These are phyloP conservation scores for Alexandromys fortis DNA, from an alignment of 2,113 vertebrate genomes.

Conservation along the genomic window DNA sequence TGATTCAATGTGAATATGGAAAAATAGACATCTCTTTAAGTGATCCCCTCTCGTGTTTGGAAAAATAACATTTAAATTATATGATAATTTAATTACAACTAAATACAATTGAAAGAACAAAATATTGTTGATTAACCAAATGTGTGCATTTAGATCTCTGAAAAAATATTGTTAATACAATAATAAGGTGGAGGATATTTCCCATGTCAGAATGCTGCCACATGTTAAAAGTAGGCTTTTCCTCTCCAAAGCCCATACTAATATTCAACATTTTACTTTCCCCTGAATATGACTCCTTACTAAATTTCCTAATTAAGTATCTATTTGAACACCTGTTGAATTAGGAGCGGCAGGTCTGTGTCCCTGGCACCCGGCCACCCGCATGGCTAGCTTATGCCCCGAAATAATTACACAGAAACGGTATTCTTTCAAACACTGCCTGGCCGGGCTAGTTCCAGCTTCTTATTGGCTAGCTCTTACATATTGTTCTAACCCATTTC, in stretches of 20 bases:
- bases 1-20: background rate
- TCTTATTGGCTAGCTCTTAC: no score
- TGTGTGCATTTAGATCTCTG: background rate
- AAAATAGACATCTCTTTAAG: background rate
- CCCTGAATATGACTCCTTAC: background rate
- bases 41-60: background rate
- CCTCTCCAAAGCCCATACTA: background rate
- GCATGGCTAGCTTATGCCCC: no score
- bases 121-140: background rate
- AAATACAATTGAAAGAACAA: background rate
- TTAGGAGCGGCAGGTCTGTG: no score
- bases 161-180: background rate
- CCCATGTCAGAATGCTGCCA: background rate
- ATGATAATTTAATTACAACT: background rate
- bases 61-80: constrained; percentile 7
- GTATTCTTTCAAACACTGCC: no score
- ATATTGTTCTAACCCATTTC: no score
- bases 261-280: background rate
- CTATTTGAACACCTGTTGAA: background rate
- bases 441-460: no score
- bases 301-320: background rate
- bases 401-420: no score
- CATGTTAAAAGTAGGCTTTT: background rate
- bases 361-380: no score
- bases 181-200: background rate